Evolutionary conservation across 2,888 invertebrate species (phyloP), one percentile per base, ranked within the genome.

Genomic region (Galeruca laticollis): DNA sequence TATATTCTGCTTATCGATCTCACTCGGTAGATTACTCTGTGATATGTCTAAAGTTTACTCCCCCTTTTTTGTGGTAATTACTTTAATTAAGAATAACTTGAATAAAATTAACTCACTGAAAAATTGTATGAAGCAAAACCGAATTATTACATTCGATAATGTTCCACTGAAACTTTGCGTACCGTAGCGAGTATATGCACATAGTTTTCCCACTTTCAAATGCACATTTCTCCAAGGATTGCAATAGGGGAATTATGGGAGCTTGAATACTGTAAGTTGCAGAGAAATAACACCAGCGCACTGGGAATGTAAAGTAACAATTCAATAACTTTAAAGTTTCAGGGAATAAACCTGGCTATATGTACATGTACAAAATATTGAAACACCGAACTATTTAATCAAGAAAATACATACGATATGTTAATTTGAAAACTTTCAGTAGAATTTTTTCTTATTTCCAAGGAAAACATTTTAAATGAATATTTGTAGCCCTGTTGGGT

Each of bases 81-180:
- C 3, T 26, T 26, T 3, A 5, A 26, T 5, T 26, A 1, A 26
- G 2, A 26, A 6, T 26, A 6, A 26, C 6, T 26, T 26, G 0
- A 26, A 26, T 26, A 26, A 26, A 26, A 26, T 1, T 5, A 26
- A 3, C 6, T 26, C 26, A 5, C 6, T 26, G 11, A n/a, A 26
- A 54, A 54, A 54, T n/a, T 51, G 13, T 15, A 54, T 8, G 33
- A 21, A 54, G 2, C 21, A 26, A 60, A 68, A 61, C 49, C 49
- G 51, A 69, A 51, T 69, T 60, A 69, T 64, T 69, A 64, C 43
- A 64, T 40, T 63, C 60, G 59, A 61, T 68, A 61, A 60, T 69
- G 69, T 69, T 69, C 51, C 43, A 64, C 49, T 60, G 18, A 64
- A 69, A 69, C 43, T 69, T 64, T 35, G 26, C 33, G 8, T 11